Percentiles rank a stretch among this genome's conserved stretches.
Conservation (phyloP, 2,113 vertebrate species). For the Connochaetes taurinus region DNA sequence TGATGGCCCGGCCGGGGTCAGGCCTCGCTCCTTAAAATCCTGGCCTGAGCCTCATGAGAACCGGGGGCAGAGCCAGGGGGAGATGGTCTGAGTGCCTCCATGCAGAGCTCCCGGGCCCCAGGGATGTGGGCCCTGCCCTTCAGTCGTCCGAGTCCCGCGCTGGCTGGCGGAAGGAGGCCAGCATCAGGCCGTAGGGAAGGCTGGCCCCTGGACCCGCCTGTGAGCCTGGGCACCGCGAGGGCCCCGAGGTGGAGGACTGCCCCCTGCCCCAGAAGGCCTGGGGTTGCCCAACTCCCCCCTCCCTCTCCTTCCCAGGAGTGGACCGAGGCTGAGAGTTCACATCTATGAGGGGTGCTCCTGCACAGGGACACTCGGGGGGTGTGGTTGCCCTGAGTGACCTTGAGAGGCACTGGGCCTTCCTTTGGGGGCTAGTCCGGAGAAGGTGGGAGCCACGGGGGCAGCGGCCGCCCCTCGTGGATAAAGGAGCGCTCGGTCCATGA, state of each 20-base stretch:
- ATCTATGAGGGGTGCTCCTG: accelerated
- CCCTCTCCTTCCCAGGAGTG: not conserved
- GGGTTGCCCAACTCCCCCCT: accelerated
- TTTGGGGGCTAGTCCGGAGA: not conserved
- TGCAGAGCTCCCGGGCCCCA: accelerated
- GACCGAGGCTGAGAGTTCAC: not conserved
- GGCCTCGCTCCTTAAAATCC: not conserved
- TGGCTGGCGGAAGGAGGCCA: not conserved
- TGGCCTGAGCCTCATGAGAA: not conserved
- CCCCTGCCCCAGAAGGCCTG: not conserved
- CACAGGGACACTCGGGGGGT: accelerated
- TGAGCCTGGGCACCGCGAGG: not conserved
- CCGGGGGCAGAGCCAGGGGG: accelerated
- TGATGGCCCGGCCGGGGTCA: not conserved
- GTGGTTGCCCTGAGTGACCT: not conserved
- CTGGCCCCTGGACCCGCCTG: not conserved
- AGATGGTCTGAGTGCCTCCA: accelerated
- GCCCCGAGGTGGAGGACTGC: not conserved
- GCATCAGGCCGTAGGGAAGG: accelerated
- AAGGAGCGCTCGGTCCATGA: not conserved
- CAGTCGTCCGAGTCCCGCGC: not conserved
- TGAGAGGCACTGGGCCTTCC: not conserved
- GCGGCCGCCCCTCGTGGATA: not conserved
- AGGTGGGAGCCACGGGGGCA: accelerated
- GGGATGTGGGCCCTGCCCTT: not conserved